Evolutionary conservation across 53 echinoderm and acorn worm genomes (phyloP).

Genomic region (Henricia sp.): DNA sequence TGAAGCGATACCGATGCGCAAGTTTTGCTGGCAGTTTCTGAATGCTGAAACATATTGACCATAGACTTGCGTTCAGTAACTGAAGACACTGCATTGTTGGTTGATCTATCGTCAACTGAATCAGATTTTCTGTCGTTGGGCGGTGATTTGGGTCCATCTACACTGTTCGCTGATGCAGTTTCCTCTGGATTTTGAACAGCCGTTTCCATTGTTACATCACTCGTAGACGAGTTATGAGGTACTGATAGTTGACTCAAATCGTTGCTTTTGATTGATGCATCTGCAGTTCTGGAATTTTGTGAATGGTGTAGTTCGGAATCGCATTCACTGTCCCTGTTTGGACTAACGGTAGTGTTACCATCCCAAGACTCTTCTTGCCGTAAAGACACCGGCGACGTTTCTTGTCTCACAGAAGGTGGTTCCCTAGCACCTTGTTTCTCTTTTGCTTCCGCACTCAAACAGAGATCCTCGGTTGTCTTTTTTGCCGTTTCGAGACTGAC

Average conservation of each 20-base stretch:
- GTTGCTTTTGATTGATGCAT: not conserved
- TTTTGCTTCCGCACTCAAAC: too few species aligned
- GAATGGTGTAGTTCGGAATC: too few species aligned
- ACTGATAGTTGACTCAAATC: not conserved
- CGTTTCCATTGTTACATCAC: not conserved
- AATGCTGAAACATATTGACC: not conserved
- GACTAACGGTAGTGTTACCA: too few species aligned
- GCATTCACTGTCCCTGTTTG: not conserved
- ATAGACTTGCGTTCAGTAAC: not conserved
- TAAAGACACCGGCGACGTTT: too few species aligned
- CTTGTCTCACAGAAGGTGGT: too few species aligned
- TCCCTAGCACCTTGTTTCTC: too few species aligned
- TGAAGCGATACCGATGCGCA: too few species aligned
- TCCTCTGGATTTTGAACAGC: not conserved
- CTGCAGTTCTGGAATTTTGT: slow-evolving; percentile 3
- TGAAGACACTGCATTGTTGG: not conserved
- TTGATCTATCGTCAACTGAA: not conserved
- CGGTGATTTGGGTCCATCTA: not conserved
- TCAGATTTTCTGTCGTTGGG: not conserved
- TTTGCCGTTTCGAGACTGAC: too few species aligned
- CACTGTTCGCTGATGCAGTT: not conserved
- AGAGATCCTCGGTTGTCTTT: too few species aligned
- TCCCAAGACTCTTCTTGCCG: too few species aligned
- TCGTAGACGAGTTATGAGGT: not conserved
- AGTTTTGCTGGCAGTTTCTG: not conserved